These are phyloP conservation scores for Tricholaema leucomelas DNA, from an alignment of 2,113 vertebrate genomes.

Conservation along the genomic window DNA sequence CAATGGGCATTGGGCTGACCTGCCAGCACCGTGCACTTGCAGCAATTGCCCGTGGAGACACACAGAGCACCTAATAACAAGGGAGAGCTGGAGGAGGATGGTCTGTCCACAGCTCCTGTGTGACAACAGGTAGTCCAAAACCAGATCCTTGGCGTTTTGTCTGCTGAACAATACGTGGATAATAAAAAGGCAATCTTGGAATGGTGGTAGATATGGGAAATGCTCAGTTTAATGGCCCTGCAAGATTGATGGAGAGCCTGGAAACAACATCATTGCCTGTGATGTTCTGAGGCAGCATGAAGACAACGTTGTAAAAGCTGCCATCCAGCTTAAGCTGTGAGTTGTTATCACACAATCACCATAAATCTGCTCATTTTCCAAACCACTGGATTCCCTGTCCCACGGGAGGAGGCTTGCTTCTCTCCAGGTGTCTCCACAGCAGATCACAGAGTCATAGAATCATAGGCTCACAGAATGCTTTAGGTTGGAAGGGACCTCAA, in stretches of 20 bases:
- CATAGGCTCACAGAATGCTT: too few relatives aligned
- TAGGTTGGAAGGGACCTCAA: too few relatives aligned
- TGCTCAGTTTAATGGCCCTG: not conserved
- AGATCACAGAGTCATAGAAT: too few relatives aligned
- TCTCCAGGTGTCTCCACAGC: not conserved
- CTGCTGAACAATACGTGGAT: not conserved
- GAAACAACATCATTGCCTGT: not conserved
- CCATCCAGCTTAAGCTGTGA: not conserved
- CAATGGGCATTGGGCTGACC: not conserved
- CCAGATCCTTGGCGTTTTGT: not conserved
- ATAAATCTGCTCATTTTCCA: not conserved
- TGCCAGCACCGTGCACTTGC: not conserved
- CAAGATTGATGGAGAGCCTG: not conserved
- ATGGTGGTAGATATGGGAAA: too few relatives aligned
- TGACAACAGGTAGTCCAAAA: not conserved
- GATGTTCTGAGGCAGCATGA: not conserved
- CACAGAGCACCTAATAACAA: rapidly evolving
- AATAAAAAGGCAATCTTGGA: not conserved
- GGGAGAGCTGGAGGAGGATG: not conserved
- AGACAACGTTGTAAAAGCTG: not conserved
- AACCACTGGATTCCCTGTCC: not conserved
- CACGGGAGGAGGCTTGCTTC: not conserved
- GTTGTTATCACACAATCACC: not conserved
- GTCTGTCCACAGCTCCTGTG: too few relatives aligned
- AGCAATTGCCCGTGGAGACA: not conserved